Conservation (phyloP, 2,797 vertebrate genomes). For the Acrossocheilus wenchowensis region DNA sequence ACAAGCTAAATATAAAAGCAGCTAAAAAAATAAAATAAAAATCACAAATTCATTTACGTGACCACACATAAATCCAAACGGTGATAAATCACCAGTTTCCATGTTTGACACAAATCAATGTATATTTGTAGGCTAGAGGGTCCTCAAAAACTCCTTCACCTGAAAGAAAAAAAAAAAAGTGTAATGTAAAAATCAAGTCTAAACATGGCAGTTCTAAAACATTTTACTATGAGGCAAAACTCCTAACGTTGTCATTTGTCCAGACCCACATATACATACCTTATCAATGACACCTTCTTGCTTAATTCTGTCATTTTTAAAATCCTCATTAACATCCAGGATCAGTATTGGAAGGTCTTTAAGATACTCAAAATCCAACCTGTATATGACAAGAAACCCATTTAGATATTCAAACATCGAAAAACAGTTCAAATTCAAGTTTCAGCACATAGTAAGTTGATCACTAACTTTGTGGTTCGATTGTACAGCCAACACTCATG, state of each 20-base stretch:
- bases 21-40: not conserved
- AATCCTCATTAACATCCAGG: constrained; percentile 84
- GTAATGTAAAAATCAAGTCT: not conserved
- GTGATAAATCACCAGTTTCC: not conserved
- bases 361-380: constrained; percentile 83
- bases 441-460: not conserved
- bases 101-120: not conserved
- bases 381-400: constrained; percentile 56
- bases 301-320: constrained; percentile 84
- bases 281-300: constrained; percentile 79
- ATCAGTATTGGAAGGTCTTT: constrained; percentile 81
- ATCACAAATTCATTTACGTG: not conserved
- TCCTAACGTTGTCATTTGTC: not conserved
- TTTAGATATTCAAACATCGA: not conserved
- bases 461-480: constrained; percentile 77
- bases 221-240: not conserved
- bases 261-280: constrained; percentile 64
- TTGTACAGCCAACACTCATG: constrained; percentile 84
- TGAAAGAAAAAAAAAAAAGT: constrained; percentile 50
- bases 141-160: constrained; percentile 71
- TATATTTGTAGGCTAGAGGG: constrained; percentile 41
- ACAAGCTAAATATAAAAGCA: not conserved
- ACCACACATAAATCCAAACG: not conserved
- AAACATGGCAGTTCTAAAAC: not conserved
- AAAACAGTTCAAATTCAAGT: not conserved